Evolutionary conservation across 2,797 vertebrate genomes (phyloP), one percentile per base, ranked within the genome.

Genomic region (Rousettus madagascariensis): DNA sequence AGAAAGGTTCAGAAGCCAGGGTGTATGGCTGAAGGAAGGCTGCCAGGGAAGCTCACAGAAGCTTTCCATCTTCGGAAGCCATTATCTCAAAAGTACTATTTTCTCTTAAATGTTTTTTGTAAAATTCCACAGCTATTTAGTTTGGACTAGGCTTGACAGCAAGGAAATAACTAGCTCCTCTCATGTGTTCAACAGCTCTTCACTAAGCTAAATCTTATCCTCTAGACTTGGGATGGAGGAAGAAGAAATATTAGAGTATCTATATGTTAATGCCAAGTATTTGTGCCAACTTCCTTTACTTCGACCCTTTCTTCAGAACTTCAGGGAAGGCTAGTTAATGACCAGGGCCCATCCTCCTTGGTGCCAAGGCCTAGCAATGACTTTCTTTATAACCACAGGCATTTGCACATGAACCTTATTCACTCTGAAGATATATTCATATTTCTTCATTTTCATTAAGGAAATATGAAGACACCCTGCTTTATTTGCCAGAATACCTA

Each of bases 51-150:
- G 65, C 38, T 96, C 43, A 79, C 17, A 65, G 77, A 75, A 88
- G 68, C 43, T 49, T 93, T 90, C 63, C 69, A 78, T 92, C 86
- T 94, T 92, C 69, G 75, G 96, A 85, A 93, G 91, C 11, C 36
- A 75, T 49, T 46, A 71, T 88, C 61, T 93, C 38, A 92, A 78
- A 92, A 86, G 57, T 43, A 77, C 20, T 89, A 13, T 86, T 84
- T 87, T 68, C 63, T 86, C 91, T 92, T 38, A 71, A 97, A 72
- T 28, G 53, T 59, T 55, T 83, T 94, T 89, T 96, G 68, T 68
- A 86, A 97, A 96, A 90, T 92, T 97, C 94, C 79, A 91, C 7
- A 36, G 57, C 57, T 93, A 68, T 93, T 95, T 95, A 84, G 38
- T 57, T 93, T 96, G 78, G 57, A 91, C n/a, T 51, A 86, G 20